These are phyloP conservation scores for Enteromius anoplus DNA, from an alignment of 2,797 vertebrate species.

Conservation along the genomic window DNA sequence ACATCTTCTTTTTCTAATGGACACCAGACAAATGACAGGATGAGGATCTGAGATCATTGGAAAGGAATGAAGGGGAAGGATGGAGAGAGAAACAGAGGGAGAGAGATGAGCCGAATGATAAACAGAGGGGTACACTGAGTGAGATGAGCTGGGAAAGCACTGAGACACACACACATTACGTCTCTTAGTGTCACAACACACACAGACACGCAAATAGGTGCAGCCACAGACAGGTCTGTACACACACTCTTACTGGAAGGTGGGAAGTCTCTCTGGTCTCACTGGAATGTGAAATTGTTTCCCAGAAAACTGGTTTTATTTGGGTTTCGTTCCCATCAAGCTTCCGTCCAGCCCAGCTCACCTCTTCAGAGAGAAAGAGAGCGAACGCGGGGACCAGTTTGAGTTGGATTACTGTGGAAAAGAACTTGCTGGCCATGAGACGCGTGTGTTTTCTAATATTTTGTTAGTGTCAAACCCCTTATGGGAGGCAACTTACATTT, in stretches of 20 bases:
- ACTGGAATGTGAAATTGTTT: conserved; percentile 66
- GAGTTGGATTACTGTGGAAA: not conserved
- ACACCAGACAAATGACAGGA: conserved; percentile 39
- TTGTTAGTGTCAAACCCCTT: not conserved
- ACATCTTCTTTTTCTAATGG: conserved; percentile 47
- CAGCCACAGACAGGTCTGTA: conserved; percentile 39
- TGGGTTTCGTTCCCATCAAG: conserved; percentile 60
- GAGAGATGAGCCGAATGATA: conserved; percentile 43
- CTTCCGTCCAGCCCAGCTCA: conserved; percentile 40
- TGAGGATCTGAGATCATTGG: conserved; percentile 48
- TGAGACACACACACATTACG: conserved; percentile 34
- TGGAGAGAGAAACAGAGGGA: conserved; percentile 19
- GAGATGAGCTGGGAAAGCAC: conserved; percentile 36
- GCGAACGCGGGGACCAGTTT: not conserved
- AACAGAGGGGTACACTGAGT: conserved; percentile 45
- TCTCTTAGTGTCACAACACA: conserved; percentile 36
- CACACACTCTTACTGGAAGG: conserved; percentile 64
- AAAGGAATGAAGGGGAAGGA: conserved; percentile 31
- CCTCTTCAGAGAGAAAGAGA: conserved; percentile 34
- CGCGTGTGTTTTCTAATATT: not conserved
- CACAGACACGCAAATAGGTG: conserved; percentile 35
- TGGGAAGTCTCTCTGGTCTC: conserved; percentile 57
- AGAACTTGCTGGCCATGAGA: not conserved
- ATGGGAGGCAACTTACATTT: not conserved
- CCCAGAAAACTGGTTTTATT: conserved; percentile 68